These are phyloP conservation scores for Pao palembangensis DNA, from an alignment of 2,113 vertebrate species.

Conservation along the genomic window DNA sequence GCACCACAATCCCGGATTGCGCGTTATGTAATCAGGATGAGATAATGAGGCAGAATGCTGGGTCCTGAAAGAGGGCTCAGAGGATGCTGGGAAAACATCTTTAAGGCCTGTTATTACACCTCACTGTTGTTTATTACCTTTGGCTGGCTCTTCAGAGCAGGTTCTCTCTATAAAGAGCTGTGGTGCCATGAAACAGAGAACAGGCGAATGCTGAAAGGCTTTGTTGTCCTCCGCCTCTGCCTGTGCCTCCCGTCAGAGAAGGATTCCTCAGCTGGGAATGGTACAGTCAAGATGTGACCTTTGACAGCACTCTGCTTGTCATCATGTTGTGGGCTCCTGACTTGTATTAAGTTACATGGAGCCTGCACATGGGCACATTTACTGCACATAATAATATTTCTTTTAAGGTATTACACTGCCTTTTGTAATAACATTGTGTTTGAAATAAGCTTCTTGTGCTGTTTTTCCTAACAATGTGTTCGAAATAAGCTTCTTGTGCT, in stretches of 20 bases:
- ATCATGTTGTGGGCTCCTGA: conserved; percentile 27
- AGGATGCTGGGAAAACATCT: conserved; percentile 19
- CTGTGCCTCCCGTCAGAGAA: conserved; percentile 3
- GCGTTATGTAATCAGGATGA: conserved; percentile 44
- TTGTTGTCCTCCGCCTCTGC: conserved; percentile 1
- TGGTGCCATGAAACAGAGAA: neutral
- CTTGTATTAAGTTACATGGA: conserved; percentile 36
- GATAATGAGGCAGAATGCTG: conserved; percentile 31
- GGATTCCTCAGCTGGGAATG: conserved; percentile 31
- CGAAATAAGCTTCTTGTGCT: neutral
- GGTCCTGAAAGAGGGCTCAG: neutral
- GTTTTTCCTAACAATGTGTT: too few species aligned
- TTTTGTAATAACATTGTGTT: conserved; percentile 3
- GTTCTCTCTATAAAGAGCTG: neutral
- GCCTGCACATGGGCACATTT: conserved; percentile 19
- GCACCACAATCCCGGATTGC: conserved; percentile 57
- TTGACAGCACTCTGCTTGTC: conserved; percentile 35
- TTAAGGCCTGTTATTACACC: neutral
- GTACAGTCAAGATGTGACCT: conserved; percentile 35
- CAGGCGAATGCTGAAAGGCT: conserved; percentile 22
- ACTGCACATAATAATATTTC: conserved; percentile 5
- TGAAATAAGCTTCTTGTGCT: conserved; percentile 4
- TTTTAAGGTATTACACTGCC: too few species aligned
- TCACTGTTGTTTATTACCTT: conserved; percentile 26
- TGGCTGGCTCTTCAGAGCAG: conserved; percentile 13